These are phyloP conservation scores for Calyptomena viridis DNA, from an alignment of 2,113 vertebrate species.

Conservation along the genomic window DNA sequence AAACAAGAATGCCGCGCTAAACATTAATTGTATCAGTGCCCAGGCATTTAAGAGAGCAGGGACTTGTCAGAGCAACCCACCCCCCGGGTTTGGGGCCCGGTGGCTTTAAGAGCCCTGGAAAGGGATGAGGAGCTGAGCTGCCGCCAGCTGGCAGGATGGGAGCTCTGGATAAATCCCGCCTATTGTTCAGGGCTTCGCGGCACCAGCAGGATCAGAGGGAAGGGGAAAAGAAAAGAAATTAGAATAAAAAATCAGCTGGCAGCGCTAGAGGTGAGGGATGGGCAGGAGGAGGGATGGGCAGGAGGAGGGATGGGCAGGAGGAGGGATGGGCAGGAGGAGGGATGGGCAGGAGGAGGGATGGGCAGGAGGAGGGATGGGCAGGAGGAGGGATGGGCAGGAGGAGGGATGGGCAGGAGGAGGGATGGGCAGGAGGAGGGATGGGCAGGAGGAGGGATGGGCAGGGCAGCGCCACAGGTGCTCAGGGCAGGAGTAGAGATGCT, in stretches of 20 bases:
- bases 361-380: background rate
- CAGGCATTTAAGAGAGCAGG: background rate
- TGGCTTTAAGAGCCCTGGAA: constrained; percentile 26
- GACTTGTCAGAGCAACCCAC: background rate
- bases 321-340: background rate
- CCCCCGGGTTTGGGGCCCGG: background rate
- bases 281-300: background rate
- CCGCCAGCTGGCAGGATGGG: constrained; percentile 39
- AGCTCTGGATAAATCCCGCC: background rate
- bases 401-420: background rate
- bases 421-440: background rate
- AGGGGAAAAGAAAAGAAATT: background rate
- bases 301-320: background rate
- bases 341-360: background rate
- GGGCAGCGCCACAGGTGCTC: too few species aligned
- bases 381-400: background rate
- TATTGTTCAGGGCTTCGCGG: constrained; percentile 19
- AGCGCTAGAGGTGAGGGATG: background rate
- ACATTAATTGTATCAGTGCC: constrained; percentile 10
- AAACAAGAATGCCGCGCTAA: background rate
- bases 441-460: background rate
- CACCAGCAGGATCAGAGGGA: background rate
- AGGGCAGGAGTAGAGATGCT: background rate
- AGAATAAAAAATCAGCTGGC: background rate
- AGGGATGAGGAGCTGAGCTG: background rate